Evolutionary conservation across 2,113 vertebrate species (phyloP), one percentile per base, ranked within the genome.

Genomic region (Hylia prasina): DNA sequence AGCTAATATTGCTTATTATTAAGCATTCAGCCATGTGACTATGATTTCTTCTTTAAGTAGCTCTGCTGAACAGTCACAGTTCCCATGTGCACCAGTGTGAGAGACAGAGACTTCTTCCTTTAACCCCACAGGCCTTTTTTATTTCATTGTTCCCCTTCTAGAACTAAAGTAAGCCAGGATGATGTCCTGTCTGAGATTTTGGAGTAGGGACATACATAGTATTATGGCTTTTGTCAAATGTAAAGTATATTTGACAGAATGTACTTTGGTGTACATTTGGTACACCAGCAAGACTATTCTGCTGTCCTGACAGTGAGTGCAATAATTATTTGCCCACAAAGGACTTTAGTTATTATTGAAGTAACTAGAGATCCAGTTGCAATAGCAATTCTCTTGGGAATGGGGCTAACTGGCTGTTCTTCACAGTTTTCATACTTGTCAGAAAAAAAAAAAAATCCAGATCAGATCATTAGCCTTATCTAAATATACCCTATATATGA

Each of bases 401-500:
- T 9, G 47, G 28, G 9, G 13, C 15, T 90, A 60, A 72, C 47
- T 42, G 22, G 3, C n/a, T 93, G 69, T 22, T 87, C 17, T 93
- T 91, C 73, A 58, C 40, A 40, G 19, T 75, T 92, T 94, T 83
- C 56, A 71, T 75, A 72, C 5, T 9, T 5, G 3, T 65, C n/a
- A 83, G 66, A 84, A 95, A 93, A 45, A 89, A 95, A 93, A 89
- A 89, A 89, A 90, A 25, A 40, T 76, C 21, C 28, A 72, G 53
- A 88, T n/a, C 28, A 73, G 37, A 82, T 91, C 93, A 92, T 95
- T 95, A 96, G 81, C 50, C 48, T 93, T 92, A 84, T 58, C 64
- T 90, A 92, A 96, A 95, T 83, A 95, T 78, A 73, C 8, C 56
- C 58, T 94, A 90, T 96, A 93, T 91, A 72, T 72, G 78, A 16